Evolutionary conservation across 2,113 vertebrate genomes (phyloP), one percentile per base, ranked within the genome.

Genomic region (Hydrochoerus hydrochaeris): DNA sequence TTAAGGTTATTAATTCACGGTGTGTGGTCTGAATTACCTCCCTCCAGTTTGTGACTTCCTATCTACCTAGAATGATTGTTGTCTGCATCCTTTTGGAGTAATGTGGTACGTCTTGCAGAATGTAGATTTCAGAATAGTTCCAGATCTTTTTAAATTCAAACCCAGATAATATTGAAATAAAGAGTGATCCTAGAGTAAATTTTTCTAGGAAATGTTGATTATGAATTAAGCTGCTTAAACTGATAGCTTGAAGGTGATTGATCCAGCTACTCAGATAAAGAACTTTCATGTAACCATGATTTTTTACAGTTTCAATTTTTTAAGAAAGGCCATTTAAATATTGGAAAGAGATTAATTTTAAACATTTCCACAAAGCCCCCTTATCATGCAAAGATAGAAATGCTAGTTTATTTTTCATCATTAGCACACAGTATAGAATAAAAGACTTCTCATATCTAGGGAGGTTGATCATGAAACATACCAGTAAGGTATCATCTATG

Each of bases 221-320:
- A 69, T 49, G 22, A 94, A 44, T 60, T n/a, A 91, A 62, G n/a
- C 30, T 88, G 19, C 86, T 91, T 71, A 88, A 80, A 69, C 13
- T 44, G 6, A 75, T 88, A 58, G 41, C 65, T 91, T 49, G 38
- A 63, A 67, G 44, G 35, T 75, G 38, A 84, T 75, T 8, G 38
- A 58, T 73, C 35, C 11, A 95, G 46, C 49, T 80, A 52, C 80
- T 89, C 32, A 49, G 65, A 82, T n/a, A 95, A 96, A 88, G 41
- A 87, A 87, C 65, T 90, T 78, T 57, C 60, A 75, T 11, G 44
- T 28, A 84, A 54, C 28, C 54, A 32, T 65, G 35, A 62, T 24
- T 96, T 90, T 81, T 85, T 69, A 78, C 38, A 58, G 41, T 75
- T 85, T 81, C 84, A 92, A 38, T 35, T 83, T 86, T 93, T 92